These are phyloP conservation scores for Astyanax mexicanus DNA, from an alignment of 2,797 vertebrate species.

Conservation along the genomic window DNA sequence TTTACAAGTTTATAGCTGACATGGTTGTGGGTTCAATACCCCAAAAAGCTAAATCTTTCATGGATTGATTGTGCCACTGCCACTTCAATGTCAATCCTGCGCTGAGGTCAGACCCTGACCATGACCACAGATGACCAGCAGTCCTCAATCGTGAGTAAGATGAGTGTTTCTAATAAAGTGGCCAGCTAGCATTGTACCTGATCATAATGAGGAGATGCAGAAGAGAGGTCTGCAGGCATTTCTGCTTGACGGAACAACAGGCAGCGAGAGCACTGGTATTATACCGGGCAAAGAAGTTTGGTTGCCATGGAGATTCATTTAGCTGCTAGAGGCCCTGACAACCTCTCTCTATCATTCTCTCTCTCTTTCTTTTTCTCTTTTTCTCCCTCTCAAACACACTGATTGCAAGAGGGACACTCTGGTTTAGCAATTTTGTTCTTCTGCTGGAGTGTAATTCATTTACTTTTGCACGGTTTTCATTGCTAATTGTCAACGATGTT, in stretches of 20 bases:
- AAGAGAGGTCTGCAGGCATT: slow-evolving; percentile 8
- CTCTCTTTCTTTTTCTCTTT: slow-evolving; percentile 8
- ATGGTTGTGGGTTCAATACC: too few relatives aligned
- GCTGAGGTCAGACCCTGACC: too few relatives aligned
- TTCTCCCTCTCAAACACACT: background rate
- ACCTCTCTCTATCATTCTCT: slow-evolving; percentile 13
- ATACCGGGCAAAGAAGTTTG: slow-evolving; percentile 31
- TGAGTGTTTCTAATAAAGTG: background rate
- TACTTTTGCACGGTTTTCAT: background rate
- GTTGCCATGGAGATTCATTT: slow-evolving; percentile 49
- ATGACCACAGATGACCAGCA: too few relatives aligned
- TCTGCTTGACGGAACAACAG: background rate
- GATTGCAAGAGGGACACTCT: background rate
- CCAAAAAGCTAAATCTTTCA: too few relatives aligned
- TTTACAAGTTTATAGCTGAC: too few relatives aligned
- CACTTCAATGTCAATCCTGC: too few relatives aligned
- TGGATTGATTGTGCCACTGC: too few relatives aligned
- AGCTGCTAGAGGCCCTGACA: slow-evolving; percentile 35
- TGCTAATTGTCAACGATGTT: background rate
- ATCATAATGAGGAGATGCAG: background rate
- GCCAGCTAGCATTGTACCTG: background rate
- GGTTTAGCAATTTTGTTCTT: background rate
- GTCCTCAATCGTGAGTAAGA: too few relatives aligned
- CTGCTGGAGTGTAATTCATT: slow-evolving; percentile 1
- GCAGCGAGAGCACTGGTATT: slow-evolving; percentile 2